A percentile compares a stretch with the other conserved stretches of the same genome.
Evolutionary conservation across 2,888 invertebrate species (phyloP).

Genomic region (Macrophya alboannulata): DNA sequence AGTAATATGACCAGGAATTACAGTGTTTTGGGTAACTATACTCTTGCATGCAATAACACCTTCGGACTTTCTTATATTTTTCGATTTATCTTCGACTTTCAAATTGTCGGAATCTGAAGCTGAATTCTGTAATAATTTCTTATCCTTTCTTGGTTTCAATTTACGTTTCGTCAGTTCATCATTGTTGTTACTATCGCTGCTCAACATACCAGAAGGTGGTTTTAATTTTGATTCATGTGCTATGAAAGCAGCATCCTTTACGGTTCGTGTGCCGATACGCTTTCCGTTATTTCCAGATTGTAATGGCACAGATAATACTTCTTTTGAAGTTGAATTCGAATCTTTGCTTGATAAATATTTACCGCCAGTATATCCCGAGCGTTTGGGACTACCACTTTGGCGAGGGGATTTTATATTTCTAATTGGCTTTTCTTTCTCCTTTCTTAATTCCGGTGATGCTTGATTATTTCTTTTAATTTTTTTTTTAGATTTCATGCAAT

Average conservation of each 20-base stretch:
- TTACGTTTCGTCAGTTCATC: neutral
- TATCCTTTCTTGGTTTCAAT: neutral
- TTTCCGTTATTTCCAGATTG: conserved; percentile 2
- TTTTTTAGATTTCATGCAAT: neutral
- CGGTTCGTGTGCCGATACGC: too few relatives aligned
- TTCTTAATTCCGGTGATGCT: neutral
- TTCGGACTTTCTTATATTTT: neutral
- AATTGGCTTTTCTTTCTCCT: neutral
- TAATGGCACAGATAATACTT: neutral
- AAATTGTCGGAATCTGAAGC: neutral
- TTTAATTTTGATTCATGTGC: neutral
- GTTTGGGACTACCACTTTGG: neutral
- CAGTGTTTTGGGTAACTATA: neutral
- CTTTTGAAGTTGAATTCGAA: neutral
- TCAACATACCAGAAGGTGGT: neutral
- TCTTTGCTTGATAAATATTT: neutral
- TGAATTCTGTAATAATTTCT: neutral
- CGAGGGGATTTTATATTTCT: neutral
- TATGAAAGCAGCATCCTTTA: neutral
- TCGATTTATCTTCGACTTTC: conserved; percentile 23
- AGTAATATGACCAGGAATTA: neutral
- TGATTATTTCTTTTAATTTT: neutral
- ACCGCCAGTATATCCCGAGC: neutral
- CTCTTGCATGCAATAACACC: conserved; percentile 18
- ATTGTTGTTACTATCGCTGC: neutral